Evolutionary conservation across 2,113 vertebrate species (phyloP), one percentile per base, ranked within the genome.

Genomic region (Periophthalmodon schlosseri): DNA sequence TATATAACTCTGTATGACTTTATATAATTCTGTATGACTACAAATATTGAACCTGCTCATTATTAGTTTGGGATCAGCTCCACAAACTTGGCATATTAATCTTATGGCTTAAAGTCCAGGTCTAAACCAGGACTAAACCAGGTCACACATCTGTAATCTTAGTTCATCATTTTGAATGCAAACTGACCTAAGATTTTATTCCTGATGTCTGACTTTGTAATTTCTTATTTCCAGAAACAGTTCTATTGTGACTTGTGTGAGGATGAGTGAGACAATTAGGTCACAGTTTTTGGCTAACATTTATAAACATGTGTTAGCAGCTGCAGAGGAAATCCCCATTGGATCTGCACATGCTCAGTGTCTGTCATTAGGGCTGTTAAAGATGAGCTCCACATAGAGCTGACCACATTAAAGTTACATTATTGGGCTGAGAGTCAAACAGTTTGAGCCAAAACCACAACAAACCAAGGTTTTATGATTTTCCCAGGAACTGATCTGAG

Each of bases 261-360:
- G 49, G 49, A 20, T 52, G 58, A 21, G 12, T 13, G 61, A 65
- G 73, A 6, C 50, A 90, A 86, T 63, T 78, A 79, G 84, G 86
- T 90, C 69, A 36, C 61, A 36, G 16, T 36, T 64, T 20, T 20
- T 64, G 28, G 61, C 28, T 0, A 10, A 15, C 15, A 3, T 33
- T 34, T 16, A 34, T 1, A 18, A 63, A 63, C 60, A 63, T 34
- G 3, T 44, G 72, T 79, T 80, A 85, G 84, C 89, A 89, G 90
- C 89, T 88, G 89, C 78, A n/a, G 67, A 83, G 84, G 75, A 84
- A 89, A 80, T 79, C 79, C 84, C 76, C 10, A 24, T 86, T 84
- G 86, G 75, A 83, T 86, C 61, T 82, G 68, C 77, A 0, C 14
- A 61, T 77, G 84, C 44, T 39, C 63, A 3, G 39, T 65, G 39